Conservation (phyloP, 2,888 invertebrate species). For the Trichogramma evanescens region DNA sequence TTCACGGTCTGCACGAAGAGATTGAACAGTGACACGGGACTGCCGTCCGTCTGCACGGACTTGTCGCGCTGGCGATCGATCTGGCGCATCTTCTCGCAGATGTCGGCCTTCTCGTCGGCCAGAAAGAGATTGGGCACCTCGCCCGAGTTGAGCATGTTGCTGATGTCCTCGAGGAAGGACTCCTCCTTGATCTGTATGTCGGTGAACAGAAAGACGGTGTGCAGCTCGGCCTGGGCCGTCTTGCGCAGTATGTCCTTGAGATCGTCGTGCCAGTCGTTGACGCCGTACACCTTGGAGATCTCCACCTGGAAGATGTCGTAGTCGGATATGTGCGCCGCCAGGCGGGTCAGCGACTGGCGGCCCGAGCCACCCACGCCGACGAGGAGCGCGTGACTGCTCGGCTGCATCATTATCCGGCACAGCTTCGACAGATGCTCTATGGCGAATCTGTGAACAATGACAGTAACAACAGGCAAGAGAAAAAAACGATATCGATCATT, state of each 20-base stretch:
- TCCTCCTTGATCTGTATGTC: constrained; percentile 93
- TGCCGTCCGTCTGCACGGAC: constrained; percentile 85
- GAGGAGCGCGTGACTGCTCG: constrained; percentile 79
- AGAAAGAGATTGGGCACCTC: constrained; percentile 87
- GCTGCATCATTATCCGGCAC: constrained; percentile 84
- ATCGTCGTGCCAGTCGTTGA: constrained; percentile 86
- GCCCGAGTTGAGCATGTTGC: constrained; percentile 85
- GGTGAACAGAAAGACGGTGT: constrained; percentile 82
- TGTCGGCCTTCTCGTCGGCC: constrained; percentile 78
- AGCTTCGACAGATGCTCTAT: constrained; percentile 89
- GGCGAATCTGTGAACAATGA: constrained; percentile 88
- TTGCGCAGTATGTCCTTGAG: constrained; percentile 72
- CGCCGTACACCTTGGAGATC: constrained; percentile 79
- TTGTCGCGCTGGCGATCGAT: constrained; percentile 85
- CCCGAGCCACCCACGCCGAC: constrained; percentile 93
- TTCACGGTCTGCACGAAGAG: constrained; percentile 82
- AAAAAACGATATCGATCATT: no score
- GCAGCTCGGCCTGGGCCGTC: constrained; percentile 75
- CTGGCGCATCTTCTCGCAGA: constrained; percentile 89
- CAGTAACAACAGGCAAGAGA: no score
- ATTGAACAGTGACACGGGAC: constrained; percentile 81
- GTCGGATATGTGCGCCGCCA: constrained; percentile 87
- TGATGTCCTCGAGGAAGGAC: constrained; percentile 86
- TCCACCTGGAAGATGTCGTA: constrained; percentile 89
- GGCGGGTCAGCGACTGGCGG: constrained; percentile 79